Evolutionary conservation across 2,797 vertebrate genomes (phyloP).

Genomic region (Parambassis ranga): DNA sequence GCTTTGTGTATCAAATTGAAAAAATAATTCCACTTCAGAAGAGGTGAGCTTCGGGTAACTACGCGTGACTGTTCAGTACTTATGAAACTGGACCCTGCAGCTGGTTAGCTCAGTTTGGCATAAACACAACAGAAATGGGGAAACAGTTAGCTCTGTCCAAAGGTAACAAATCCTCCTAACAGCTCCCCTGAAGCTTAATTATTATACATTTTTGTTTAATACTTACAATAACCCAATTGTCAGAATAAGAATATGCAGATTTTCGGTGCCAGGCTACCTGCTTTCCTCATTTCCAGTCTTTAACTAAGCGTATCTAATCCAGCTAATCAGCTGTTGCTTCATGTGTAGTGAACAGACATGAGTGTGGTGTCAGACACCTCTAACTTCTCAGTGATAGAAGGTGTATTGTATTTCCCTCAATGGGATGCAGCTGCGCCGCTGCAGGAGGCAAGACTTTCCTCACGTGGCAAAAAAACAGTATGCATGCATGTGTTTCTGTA

Average conservation of each 20-base stretch:
- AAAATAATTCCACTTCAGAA: too few species aligned
- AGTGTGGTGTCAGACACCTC: neutral
- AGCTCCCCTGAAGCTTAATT: neutral
- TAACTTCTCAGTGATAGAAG: neutral
- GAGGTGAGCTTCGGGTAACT: too few species aligned
- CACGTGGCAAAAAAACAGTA: too few species aligned
- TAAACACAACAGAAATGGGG: neutral
- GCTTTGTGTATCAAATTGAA: too few species aligned
- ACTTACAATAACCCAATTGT: neutral
- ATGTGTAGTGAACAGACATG: neutral
- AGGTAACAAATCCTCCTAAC: neutral
- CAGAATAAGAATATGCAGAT: neutral
- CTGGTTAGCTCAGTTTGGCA: neutral
- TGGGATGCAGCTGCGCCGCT: too few species aligned
- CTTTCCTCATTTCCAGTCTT: neutral
- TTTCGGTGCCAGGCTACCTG: neutral
- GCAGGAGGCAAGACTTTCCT: too few species aligned
- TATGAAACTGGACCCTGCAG: neutral
- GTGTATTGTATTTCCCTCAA: accelerated
- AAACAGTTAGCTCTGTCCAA: neutral
- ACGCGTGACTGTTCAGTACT: neutral
- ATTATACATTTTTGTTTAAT: neutral
- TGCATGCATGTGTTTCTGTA: too few species aligned
- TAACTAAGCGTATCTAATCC: neutral
- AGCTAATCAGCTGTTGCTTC: neutral